Base-by-base conservation (phyloP, 2,888 invertebrate genomes). In the Aspidiotus rigidus region DNA sequence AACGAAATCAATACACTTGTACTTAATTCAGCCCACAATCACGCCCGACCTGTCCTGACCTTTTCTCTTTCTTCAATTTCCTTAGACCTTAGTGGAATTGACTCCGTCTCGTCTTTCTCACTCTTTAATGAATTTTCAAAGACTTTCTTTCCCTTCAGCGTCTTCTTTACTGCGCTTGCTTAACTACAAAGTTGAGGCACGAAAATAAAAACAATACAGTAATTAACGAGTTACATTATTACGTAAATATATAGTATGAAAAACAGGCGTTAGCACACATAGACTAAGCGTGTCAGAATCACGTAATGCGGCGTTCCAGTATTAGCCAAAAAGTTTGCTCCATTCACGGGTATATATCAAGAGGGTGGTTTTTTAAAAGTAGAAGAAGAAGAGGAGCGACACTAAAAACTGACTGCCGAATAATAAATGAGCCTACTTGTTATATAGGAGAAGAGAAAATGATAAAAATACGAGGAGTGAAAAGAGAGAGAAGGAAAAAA, bases 391-490 rank as follows among this genome's bases (percentile, higher is more conserved):
- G 28, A 28, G 5, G 28, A 28, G 28, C 28, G 28, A 28, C 28
- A 28, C 28, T 28, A 5, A 28, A 56, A 57, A 56, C 66, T 66
- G 56, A 55, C 66, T 66, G 56, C 40, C 66, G 66, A 66, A 66
- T 66, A 56, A 66, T 66, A 66, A 66, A 66, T 66, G 66, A 66
- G 57, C 66, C 57, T 66, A 66, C 56, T 66, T 56, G 66, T 66
- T 66, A 66, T 66, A 66, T 15, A 55, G 8, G 17, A 55, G 15
- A 53, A 53, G 15, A n/a, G 15, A 53, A 53, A 53, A 53, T 13
- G 15, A 53, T 13, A 53, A 53, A 53, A 53, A 53, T 13, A 53
- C 11, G 53, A 53, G 15, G 28, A 53, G 53, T 11, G 15, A 53
- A 53, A 63, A 63, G 49, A 63, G 63, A 16, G 57, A 16, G 57